Evolutionary conservation across 37 sponge, comb jelly and placozoan species (phyloP).

Genomic region (Axinella damicornis): DNA sequence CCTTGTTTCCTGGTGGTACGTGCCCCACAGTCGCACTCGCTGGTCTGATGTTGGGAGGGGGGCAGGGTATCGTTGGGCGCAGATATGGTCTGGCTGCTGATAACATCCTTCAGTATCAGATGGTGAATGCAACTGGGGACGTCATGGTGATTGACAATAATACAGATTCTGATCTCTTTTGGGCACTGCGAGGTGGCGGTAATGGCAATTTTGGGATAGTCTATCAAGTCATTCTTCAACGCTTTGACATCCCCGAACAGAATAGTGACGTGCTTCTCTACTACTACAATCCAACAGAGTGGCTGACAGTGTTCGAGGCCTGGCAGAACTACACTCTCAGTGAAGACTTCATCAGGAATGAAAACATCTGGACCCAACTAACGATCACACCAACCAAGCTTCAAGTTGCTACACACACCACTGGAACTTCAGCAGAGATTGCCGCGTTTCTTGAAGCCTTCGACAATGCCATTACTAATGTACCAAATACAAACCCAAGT

Average conservation of each 20-base stretch:
- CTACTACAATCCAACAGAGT: not conserved
- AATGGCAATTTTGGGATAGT: constrained; percentile 6
- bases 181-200: constrained; percentile 3
- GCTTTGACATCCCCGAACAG: not conserved
- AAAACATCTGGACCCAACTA: not conserved
- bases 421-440: not conserved
- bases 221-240: not conserved
- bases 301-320: not conserved
- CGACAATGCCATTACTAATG: not conserved
- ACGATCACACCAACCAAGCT: not conserved
- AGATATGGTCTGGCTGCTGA: not conserved
- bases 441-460: not conserved
- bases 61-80: constrained; percentile 1
- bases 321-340: not conserved
- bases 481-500: not conserved
- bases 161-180: not conserved
- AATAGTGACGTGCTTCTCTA: not conserved
- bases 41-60: not conserved
- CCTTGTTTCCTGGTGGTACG: constrained; percentile 1
- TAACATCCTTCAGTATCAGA: not conserved
- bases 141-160: not conserved
- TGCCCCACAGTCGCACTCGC: not conserved
- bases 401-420: not conserved
- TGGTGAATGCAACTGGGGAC: constrained; percentile 7
- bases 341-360: not conserved